Percentiles rank a stretch among this genome's conserved stretches.
These are phyloP conservation scores for Centruroides vittatus DNA, from an alignment of 1,140 invertebrate species.

Conservation along the genomic window DNA sequence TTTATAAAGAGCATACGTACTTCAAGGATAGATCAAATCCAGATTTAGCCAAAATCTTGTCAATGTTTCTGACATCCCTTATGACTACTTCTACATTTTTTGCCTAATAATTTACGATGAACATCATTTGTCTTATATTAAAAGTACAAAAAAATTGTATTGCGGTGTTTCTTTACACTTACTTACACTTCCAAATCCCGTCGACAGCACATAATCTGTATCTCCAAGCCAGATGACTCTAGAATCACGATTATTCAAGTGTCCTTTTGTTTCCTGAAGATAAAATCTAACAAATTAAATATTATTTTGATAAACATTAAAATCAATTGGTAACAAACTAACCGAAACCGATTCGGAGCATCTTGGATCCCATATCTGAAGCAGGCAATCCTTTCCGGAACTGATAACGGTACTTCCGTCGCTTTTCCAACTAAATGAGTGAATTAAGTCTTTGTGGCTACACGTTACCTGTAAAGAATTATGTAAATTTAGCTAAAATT, in stretches of 20 bases:
- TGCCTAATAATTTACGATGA: constrained; percentile 30
- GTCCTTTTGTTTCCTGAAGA: constrained; percentile 44
- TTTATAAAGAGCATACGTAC: constrained; percentile 26
- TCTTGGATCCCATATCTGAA: constrained; percentile 65
- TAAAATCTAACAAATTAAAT: neutral
- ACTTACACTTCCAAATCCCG: constrained; percentile 43
- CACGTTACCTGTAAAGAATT: constrained; percentile 42
- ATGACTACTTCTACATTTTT: constrained; percentile 71
- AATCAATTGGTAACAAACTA: neutral
- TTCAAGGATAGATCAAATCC: constrained; percentile 78
- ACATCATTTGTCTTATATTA: too few relatives aligned
- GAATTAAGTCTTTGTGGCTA: constrained; percentile 67
- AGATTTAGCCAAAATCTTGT: constrained; percentile 51
- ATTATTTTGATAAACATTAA: neutral
- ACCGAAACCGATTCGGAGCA: constrained; percentile 33
- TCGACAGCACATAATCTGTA: constrained; percentile 62
- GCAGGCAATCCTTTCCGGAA: constrained; percentile 66
- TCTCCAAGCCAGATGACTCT: constrained; percentile 76
- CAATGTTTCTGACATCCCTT: constrained; percentile 67
- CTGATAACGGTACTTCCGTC: constrained; percentile 49
- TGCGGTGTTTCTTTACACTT: too few relatives aligned
- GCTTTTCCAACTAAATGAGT: constrained; percentile 66
- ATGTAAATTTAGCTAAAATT: too few relatives aligned
- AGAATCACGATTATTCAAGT: constrained; percentile 80
- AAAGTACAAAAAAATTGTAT: too few relatives aligned